Base-by-base conservation (phyloP, 2,113 vertebrate genomes). In the Phyllopteryx taeniolatus region DNA sequence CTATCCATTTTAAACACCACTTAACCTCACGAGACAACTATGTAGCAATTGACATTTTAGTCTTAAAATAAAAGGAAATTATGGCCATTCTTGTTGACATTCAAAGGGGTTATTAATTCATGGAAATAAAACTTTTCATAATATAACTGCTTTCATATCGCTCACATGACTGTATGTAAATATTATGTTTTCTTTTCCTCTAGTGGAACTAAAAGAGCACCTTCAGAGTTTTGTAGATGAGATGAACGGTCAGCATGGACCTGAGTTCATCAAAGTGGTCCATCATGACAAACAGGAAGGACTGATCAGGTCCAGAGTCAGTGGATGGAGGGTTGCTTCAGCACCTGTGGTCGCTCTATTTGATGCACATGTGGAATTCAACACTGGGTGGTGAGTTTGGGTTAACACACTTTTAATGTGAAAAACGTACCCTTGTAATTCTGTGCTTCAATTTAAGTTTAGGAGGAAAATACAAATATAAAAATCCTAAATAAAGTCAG, bases 281-380 rank as follows among this genome's bases (percentile, higher is more conserved):
- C 93, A 92, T 4, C 97, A 99, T 73, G 90, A 83, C 79, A 95
- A 92, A 77, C 97, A 97, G 83, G 96, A 98, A 71, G 97, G 97
- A 1, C 93, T 99, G 79, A 98, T 98, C 83, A 92, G 96, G 0
- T 95, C 97, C 19, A 90, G 97, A 2, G 96, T 99, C 73, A 96
- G 96, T 0, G 97, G 97, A 6, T 98, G 96, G 96, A 92, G 95
- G 73, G 94, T 83, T 0, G 95, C 97, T 42, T 93, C 95, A 0
- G 96, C 96, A 0, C 95, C 96, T 0, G 93, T 98, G 0, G 96
- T 99, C 0, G 97, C 97, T 0, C 94, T 99, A 62, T 98, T 99
- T 1, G 97, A 99, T 49, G 96, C 97, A 42, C 96, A 99, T 0
- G 96, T 99, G 82, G 97, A 99, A 81, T 98, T 99, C 91, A 98